Evolutionary conservation across 2,888 invertebrate species (phyloP), one percentile per base, ranked within the genome.

Genomic region (Cyclophora albipunctata): DNA sequence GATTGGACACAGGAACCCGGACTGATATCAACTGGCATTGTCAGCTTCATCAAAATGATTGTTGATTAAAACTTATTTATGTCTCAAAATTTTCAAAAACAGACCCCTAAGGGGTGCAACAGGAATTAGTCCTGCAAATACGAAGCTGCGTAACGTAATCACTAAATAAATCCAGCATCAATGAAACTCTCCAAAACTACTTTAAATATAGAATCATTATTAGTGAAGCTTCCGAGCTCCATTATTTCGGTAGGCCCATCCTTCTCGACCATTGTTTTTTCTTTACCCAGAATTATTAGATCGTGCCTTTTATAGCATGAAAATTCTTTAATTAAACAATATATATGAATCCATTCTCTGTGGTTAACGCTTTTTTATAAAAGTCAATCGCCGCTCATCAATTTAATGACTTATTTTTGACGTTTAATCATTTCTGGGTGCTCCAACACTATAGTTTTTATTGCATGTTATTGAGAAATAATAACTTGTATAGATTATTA

Each of bases 271-370:
- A 52, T 59, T 58, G 57, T 71, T 62, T 59, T 51, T 53, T 58
- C 51, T 42, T 53, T 53, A 20, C 57, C 50, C 51, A 61, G 67
- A 73, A 76, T 76, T 76, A 74, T 78, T 75, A 75, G 64, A 71
- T 70, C 60, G 68, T 68, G 63, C 70, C 72, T 72, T 72, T 81
- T 81, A 83, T 75, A 79, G 75, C 81, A 83, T 82, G 77, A 84
- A 82, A 82, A 80, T 77, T 72, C 71, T 66, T 81, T 83, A 84
- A 84, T 84, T 84, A 83, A 81, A 84, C 79, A 79, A 76, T 80
- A 84, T 37, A 81, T 78, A 79, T 71, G 71, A 74, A 69, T 73
- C 73, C 63, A 75, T 81, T 81, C 74, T 77, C 76, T 62, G 73
- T 71, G 77, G 77, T 81, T 78, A 79, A 79, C 83, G 78, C 77